Conservation (phyloP, 2,113 vertebrate genomes). For the Plotosus lineatus region DNA sequence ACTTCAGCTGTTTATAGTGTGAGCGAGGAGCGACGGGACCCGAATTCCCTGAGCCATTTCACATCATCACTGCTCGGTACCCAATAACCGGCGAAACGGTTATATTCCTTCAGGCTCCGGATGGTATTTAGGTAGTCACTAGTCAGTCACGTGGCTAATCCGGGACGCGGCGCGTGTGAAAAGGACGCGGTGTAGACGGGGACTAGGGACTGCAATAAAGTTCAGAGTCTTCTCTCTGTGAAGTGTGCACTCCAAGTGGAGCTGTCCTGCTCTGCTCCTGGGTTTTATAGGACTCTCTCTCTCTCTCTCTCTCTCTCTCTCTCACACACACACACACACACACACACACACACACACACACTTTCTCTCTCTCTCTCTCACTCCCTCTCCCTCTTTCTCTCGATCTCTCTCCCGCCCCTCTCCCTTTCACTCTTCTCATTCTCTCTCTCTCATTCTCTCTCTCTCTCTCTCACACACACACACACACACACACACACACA, state of each 20-base stretch:
- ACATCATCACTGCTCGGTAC: background rate
- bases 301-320: background rate
- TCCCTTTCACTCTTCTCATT: no score
- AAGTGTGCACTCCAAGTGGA: background rate
- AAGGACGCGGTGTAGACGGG: background rate
- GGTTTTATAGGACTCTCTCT: background rate
- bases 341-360: background rate
- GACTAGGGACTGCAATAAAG: background rate
- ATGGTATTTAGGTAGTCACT: background rate
- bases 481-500: no score
- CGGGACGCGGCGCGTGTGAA: background rate
- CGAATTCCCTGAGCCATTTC: background rate
- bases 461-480: no score
- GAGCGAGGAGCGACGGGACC: constrained; percentile 9
- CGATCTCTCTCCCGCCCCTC: no score
- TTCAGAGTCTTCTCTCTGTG: background rate
- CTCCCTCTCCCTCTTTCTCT: no score
- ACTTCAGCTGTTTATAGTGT: constrained; percentile 26
- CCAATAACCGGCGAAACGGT: background rate
- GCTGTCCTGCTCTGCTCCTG: background rate
- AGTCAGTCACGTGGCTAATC: background rate
- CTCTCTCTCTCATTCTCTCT: no score
- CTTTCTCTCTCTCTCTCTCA: no score
- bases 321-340: background rate
- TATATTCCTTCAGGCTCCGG: background rate